Evolutionary conservation across 1,140 invertebrate genomes (phyloP), one percentile per base, ranked within the genome.

Genomic region (Muscidifurax raptorellus): DNA sequence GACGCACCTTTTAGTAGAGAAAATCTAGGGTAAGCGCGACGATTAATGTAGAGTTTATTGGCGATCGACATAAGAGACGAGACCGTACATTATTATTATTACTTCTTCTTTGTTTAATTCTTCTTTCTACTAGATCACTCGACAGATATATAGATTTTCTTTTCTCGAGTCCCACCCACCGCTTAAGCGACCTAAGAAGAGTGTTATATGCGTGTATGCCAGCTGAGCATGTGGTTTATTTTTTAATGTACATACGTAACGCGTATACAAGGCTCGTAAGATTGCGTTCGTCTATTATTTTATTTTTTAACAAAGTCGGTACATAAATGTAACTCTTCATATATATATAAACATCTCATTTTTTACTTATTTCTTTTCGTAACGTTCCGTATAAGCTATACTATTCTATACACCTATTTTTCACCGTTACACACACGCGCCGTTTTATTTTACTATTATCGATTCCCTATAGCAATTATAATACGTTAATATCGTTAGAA

Each of bases 151-250:
- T 75, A 81, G 72, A 78, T 85, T 79, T 79, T 85, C 30, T 77
- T 80, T 84, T 78, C 80, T 82, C 80, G 75, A 78, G 80, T 82
- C 84, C 84, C 84, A 85, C 80, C 84, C 80, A 85, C 80, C 84
- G 84, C 74, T 85, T 85, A 78, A 85, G 47, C 75, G 69, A 85
- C 74, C 80, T 85, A 85, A 85, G 84, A 82, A 36, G 71, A 80
- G 27, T 82, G 64, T 78, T 78, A 64, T 78, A n/a, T 64, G 64
- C 67, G 80, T 44, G 67, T 82, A 72, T 72, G 59, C 28, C 27
- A 59, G n/a, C n/a, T n/a, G 64, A 69, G 28, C 44, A 67, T 81
- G 72, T 52, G 22, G 22, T 84, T 75, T 75, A 80, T 77, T 81
- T 85, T 79, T 59, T 75, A 77, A 52, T 85, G 79, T 85, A 85